Conservation (phyloP, 2,888 invertebrate genomes). For the Odontomyia ornata region DNA sequence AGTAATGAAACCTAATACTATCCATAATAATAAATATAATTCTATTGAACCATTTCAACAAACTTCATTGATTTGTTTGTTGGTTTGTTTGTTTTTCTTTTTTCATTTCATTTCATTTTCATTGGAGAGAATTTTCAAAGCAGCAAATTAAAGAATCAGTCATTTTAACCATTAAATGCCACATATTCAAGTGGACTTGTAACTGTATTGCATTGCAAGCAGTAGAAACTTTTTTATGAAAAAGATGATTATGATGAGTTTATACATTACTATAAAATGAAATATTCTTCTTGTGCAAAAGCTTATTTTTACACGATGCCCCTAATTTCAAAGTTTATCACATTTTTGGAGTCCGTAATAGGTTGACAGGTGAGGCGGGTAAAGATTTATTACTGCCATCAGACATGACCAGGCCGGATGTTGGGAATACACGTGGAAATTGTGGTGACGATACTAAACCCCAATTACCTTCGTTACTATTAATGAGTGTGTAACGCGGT, state of each 20-base stretch:
- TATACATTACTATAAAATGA: not conserved
- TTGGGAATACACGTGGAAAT: slow-evolving; percentile 22
- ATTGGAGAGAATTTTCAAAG: no score
- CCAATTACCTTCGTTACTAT: slow-evolving; percentile 56
- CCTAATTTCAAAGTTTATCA: slow-evolving; percentile 18
- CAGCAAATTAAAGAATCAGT: no score
- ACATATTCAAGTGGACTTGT: no score
- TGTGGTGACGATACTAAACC: slow-evolving; percentile 52
- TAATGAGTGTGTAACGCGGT: slow-evolving; percentile 49
- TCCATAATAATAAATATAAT: not conserved
- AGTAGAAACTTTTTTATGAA: no score
- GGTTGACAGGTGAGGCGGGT: not conserved
- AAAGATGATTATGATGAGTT: not conserved
- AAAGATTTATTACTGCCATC: not conserved
- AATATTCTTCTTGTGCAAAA: slow-evolving; percentile 6
- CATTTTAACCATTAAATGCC: no score
- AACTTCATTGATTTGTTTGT: not conserved
- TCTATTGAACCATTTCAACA: not conserved
- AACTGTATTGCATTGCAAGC: no score
- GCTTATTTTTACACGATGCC: not conserved
- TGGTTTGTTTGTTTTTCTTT: no score
- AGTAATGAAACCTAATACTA: not conserved
- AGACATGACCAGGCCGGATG: slow-evolving; percentile 34
- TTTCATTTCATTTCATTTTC: no score
- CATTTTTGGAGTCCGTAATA: slow-evolving; percentile 28